Evolutionary conservation across 2,113 vertebrate genomes (phyloP).

Genomic region (Furnarius figulus): DNA sequence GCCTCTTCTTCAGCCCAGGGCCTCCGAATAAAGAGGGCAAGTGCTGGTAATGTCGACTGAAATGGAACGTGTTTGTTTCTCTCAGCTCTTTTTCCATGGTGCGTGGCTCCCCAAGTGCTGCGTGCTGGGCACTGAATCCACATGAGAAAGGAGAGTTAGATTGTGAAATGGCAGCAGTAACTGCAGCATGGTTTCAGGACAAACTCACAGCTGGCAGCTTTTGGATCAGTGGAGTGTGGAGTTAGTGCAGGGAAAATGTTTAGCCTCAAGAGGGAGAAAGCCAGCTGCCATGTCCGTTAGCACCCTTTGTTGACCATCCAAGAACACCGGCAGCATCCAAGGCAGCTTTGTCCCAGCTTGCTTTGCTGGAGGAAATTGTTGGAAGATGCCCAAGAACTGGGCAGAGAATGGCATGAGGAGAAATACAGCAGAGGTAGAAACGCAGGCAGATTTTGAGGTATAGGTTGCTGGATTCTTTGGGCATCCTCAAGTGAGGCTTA

Average conservation of each 20-base stretch:
- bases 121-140: constrained; percentile 1
- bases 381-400: neutral
- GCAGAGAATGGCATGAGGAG: neutral
- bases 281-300: constrained; percentile 31
- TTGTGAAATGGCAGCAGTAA: constrained; percentile 49
- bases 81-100: neutral
- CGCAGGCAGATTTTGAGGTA: neutral
- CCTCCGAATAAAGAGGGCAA: neutral
- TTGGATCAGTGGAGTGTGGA: constrained; percentile 57
- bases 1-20: neutral
- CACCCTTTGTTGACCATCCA: constrained; percentile 50
- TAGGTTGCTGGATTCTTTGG: neutral
- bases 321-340: neutral
- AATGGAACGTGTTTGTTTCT: constrained; percentile 14
- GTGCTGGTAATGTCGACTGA: neutral
- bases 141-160: constrained; percentile 48
- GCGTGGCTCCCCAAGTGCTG: constrained; percentile 8
- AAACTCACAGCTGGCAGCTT: constrained; percentile 43
- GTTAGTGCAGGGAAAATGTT: constrained; percentile 58
- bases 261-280: constrained; percentile 37
- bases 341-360: constrained; percentile 28
- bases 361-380: neutral
- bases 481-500: neutral
- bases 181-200: constrained; percentile 33
- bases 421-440: neutral